Evolutionary conservation across 2,113 vertebrate genomes (phyloP).

Genomic region (Myrmecobius fasciatus): DNA sequence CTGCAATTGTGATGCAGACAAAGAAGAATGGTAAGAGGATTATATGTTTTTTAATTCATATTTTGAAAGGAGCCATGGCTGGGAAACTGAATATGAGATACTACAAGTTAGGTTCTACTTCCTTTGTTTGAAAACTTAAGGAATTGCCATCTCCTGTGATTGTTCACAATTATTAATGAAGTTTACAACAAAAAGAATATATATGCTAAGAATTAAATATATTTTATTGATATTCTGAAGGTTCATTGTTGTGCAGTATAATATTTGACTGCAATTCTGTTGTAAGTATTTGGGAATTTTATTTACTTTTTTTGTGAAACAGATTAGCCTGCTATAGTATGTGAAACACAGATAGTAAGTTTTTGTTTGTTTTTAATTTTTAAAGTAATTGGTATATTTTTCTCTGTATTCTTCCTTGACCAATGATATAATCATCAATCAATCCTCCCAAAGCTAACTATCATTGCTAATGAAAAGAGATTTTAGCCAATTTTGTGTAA

Average conservation of each 20-base stretch:
- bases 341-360: background rate
- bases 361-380: background rate
- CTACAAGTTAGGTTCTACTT: background rate
- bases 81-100: background rate
- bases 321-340: background rate
- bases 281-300: background rate
- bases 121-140: background rate
- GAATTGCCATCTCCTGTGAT: background rate
- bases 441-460: background rate
- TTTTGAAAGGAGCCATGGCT: background rate
- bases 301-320: background rate
- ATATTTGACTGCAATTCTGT: background rate
- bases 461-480: background rate
- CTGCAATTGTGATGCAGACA: slow-evolving; percentile 97
- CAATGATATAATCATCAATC: background rate
- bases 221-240: background rate
- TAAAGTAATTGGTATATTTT: background rate
- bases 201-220: background rate
- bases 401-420: background rate
- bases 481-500: background rate
- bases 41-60: background rate
- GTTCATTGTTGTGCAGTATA: background rate
- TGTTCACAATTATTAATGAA: background rate
- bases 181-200: background rate
- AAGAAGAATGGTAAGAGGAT: slow-evolving; percentile 90